Evolutionary conservation across 1,140 invertebrate genomes (phyloP), one percentile per base, ranked within the genome.

Genomic region (Tetraneura akinire): DNA sequence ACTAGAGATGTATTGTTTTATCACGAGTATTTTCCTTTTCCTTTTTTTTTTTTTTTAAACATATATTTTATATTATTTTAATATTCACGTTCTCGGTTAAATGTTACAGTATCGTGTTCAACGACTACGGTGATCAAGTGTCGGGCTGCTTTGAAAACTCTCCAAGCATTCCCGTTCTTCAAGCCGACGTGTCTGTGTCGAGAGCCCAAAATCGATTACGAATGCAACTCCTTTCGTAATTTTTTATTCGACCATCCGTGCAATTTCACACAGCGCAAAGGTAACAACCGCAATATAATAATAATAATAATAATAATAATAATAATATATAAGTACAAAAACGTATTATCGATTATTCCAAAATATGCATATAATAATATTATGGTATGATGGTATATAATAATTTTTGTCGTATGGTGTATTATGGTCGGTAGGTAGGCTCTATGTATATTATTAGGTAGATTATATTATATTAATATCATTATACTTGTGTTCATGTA

Each of bases 241-340:
- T 95, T 95, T 85, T 89, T 96, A 71, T 96, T 95, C 85, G 94
- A 96, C 87, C 94, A 96, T 88, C 94, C 94, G 23, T 96, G 94
- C 87, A 91, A 93, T 82, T 93, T 93, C 86, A 93, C 94, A 68
- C 89, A 90, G 82, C 94, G 94, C 85, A 95, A 94, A 90, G 94
- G 94, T 95, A 87, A 87, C 68, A 70, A 70, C 18, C 21, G 47
- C 16, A 49, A 68, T 66, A 70, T 26, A n/a, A n/a, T n/a, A n/a
- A n/a, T n/a, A n/a, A n/a, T n/a, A n/a, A n/a, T n/a, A n/a, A n/a
- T n/a, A n/a, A n/a, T n/a, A n/a, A n/a, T n/a, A n/a, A n/a, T n/a
- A n/a, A n/a, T n/a, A n/a, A n/a, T n/a, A n/a, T n/a, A n/a, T n/a
- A n/a, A n/a, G n/a, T n/a, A n/a, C n/a, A n/a, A n/a, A n/a, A n/a